Conservation (phyloP, 2,888 invertebrate genomes). For the Ganaspis brasiliensis region DNA sequence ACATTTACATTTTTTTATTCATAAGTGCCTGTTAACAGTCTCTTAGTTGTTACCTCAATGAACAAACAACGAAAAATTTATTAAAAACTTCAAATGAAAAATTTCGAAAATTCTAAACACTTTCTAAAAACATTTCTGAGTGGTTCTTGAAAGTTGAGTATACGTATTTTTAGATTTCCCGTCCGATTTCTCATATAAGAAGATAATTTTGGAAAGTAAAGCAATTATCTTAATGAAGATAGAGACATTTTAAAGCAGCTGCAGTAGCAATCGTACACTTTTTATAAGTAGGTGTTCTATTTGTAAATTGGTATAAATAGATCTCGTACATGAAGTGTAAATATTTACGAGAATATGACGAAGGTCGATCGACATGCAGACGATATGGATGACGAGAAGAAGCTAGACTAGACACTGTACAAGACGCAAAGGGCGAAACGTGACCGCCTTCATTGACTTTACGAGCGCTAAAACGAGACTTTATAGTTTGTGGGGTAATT, state of each 20-base stretch:
- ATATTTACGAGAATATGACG: slow-evolving; percentile 47
- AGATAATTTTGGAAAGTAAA: no score
- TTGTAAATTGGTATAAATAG: slow-evolving; percentile 36
- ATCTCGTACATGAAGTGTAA: slow-evolving; percentile 29
- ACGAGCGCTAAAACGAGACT: slow-evolving; percentile 77
- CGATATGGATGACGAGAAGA: slow-evolving; percentile 62
- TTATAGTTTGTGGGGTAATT: slow-evolving; percentile 73
- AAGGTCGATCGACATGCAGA: slow-evolving; percentile 56
- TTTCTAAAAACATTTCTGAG: no score
- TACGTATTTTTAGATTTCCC: no score
- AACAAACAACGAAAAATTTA: no score
- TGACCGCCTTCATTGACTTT: slow-evolving; percentile 78
- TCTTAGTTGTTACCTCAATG: no score
- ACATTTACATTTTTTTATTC: no score
- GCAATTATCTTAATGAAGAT: no score
- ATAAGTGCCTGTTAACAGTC: no score
- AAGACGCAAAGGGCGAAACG: slow-evolving; percentile 70
- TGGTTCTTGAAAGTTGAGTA: no score
- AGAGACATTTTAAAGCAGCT: not conserved
- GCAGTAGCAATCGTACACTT: not conserved
- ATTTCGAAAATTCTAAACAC: no score
- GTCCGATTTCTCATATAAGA: no score
- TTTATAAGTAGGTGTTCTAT: not conserved
- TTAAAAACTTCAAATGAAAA: no score
- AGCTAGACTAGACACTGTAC: slow-evolving; percentile 63